Evolutionary conservation across 2,888 invertebrate species (phyloP).

Genomic region (Drosophila austrosaltans): DNA sequence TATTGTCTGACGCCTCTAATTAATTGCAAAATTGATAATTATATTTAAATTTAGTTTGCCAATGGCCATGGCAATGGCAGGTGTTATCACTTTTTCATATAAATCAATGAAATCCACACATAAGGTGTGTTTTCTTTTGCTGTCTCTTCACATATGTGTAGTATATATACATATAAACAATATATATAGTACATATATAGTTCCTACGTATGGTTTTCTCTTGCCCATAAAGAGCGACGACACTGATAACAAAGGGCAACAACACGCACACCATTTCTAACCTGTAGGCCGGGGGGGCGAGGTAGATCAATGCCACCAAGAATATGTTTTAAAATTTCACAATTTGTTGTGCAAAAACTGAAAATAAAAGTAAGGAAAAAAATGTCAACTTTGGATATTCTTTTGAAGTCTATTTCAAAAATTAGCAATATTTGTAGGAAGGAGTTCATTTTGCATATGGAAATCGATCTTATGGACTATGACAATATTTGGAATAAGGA

Average conservation of each 20-base stretch:
- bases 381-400: too few species aligned
- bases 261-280: background rate
- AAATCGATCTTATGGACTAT: too few species aligned
- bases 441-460: too few species aligned
- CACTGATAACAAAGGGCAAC: constrained; percentile 5
- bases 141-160: background rate
- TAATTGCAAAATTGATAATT: constrained; percentile 15
- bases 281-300: too few species aligned
- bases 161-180: too few species aligned
- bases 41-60: constrained; percentile 8
- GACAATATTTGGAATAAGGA: too few species aligned
- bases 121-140: constrained; percentile 1
- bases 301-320: too few species aligned
- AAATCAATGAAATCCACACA: constrained; percentile 7
- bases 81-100: constrained; percentile 1
- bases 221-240: background rate
- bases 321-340: too few species aligned
- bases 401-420: too few species aligned
- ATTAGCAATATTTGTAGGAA: too few species aligned
- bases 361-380: too few species aligned
- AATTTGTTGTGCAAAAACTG: too few species aligned
- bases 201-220: background rate
- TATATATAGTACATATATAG: background rate
- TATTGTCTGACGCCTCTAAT: constrained; percentile 8
- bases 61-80: constrained; percentile 10